These are phyloP conservation scores for Drosophila paracracens DNA, from an alignment of 2,888 invertebrate species.

Conservation along the genomic window DNA sequence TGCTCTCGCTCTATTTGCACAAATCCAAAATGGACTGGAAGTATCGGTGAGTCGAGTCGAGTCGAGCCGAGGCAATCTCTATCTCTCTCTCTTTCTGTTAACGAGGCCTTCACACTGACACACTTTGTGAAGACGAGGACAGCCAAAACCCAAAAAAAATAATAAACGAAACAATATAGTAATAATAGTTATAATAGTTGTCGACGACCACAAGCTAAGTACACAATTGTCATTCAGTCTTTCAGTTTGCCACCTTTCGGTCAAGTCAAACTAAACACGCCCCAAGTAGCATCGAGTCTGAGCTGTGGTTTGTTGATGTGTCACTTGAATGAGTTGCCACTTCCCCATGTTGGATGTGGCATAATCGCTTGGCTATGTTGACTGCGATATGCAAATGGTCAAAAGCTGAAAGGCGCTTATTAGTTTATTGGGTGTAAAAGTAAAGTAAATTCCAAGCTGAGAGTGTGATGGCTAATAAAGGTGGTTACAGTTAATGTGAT, in stretches of 20 bases:
- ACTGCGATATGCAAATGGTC: conserved; percentile 37
- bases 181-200: conserved; percentile 13
- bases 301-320: conserved; percentile 29
- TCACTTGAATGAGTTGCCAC: conserved; percentile 47
- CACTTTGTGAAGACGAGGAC: conserved; percentile 24
- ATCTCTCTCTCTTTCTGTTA: neutral
- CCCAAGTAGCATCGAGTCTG: conserved; percentile 13
- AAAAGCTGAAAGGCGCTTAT: conserved; percentile 1
- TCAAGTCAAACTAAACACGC: conserved; percentile 51
- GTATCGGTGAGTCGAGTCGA: conserved; percentile 88
- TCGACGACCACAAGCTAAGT: conserved; percentile 26
- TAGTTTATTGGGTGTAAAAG: conserved; percentile 3
- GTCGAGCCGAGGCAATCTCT: neutral
- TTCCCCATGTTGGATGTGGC: conserved; percentile 23
- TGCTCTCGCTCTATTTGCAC: conserved; percentile 94
- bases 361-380: conserved; percentile 19
- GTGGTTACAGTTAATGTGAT: neutral
- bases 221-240: conserved; percentile 55
- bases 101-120: conserved; percentile 43
- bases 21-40: conserved; percentile 97
- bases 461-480: neutral
- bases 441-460: neutral
- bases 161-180: neutral
- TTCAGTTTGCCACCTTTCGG: conserved; percentile 56
- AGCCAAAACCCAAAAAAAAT: neutral